Conservation (phyloP, 2,888 invertebrate genomes). For the Aphodius granarius region DNA sequence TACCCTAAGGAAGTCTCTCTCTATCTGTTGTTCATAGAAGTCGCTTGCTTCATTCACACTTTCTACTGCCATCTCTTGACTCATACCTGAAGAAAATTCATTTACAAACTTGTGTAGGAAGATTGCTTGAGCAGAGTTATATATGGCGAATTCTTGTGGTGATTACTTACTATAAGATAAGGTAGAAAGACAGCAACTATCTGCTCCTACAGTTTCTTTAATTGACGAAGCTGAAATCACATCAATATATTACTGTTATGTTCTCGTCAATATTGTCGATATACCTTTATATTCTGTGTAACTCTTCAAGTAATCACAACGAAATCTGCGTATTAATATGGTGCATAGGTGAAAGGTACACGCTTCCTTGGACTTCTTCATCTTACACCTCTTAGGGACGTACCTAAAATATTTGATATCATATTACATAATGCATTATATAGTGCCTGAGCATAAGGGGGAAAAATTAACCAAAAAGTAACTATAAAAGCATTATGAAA, state of each 20-base stretch:
- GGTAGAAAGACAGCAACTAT: background rate
- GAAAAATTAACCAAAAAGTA: too few relatives aligned
- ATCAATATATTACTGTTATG: background rate
- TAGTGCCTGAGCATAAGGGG: too few relatives aligned
- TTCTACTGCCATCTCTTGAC: background rate
- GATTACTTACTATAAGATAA: background rate
- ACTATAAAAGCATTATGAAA: too few relatives aligned
- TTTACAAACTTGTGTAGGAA: background rate
- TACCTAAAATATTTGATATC: background rate
- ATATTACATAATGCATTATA: too few relatives aligned
- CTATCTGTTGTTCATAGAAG: background rate
- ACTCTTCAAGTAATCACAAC: background rate
- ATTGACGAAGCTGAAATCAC: background rate
- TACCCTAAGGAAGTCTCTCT: background rate
- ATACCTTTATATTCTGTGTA: background rate
- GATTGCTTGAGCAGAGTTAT: too few relatives aligned
- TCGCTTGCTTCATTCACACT: background rate
- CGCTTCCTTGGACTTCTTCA: background rate
- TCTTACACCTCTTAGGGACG: background rate
- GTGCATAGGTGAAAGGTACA: background rate
- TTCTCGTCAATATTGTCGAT: too few relatives aligned
- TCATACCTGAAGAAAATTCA: background rate
- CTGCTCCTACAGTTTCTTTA: background rate
- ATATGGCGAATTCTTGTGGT: too few relatives aligned
- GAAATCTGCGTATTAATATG: background rate